phyloP scores from a whole-genome alignment of 2,888 invertebrate species.

The Cosmia trapezina region DNA sequence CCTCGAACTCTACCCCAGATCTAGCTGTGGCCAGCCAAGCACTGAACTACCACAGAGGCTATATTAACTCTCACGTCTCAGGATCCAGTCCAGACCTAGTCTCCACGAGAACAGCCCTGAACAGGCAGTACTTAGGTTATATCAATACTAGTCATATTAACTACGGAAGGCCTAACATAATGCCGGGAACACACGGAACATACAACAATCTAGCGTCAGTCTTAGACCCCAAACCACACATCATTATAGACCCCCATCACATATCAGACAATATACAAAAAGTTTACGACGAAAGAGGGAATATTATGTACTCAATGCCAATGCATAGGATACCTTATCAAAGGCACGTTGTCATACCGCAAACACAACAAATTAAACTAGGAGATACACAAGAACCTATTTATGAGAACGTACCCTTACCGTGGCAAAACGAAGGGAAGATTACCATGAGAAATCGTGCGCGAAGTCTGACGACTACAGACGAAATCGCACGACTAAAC shows the following conservation, averaged over 20 bases:
- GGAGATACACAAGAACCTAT: slow-evolving; percentile 92
- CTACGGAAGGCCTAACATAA: slow-evolving; percentile 75
- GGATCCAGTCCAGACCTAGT: slow-evolving; percentile 95
- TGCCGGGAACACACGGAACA: slow-evolving; percentile 92
- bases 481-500: slow-evolving; percentile 89
- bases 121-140: slow-evolving; percentile 85
- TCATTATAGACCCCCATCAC: slow-evolving; percentile 91
- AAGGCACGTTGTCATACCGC: slow-evolving; percentile 88
- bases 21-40: slow-evolving; percentile 93
- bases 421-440: slow-evolving; percentile 89
- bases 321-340: slow-evolving; percentile 85
- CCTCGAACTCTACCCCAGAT: slow-evolving; percentile 96
- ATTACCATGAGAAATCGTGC: slow-evolving; percentile 87
- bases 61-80: slow-evolving; percentile 91
- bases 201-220: slow-evolving; percentile 93
- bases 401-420: slow-evolving; percentile 94
- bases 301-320: slow-evolving; percentile 92
- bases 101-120: slow-evolving; percentile 92
- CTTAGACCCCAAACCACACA: slow-evolving; percentile 86
- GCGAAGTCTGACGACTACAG: slow-evolving; percentile 93
- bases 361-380: slow-evolving; percentile 83
- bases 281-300: slow-evolving; percentile 91
- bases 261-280: slow-evolving; percentile 91
- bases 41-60: slow-evolving; percentile 84
- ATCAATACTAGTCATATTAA: slow-evolving; percentile 81